Evolutionary conservation across 2,797 vertebrate species (phyloP).

Genomic region (Catamblyrhynchus diadema): DNA sequence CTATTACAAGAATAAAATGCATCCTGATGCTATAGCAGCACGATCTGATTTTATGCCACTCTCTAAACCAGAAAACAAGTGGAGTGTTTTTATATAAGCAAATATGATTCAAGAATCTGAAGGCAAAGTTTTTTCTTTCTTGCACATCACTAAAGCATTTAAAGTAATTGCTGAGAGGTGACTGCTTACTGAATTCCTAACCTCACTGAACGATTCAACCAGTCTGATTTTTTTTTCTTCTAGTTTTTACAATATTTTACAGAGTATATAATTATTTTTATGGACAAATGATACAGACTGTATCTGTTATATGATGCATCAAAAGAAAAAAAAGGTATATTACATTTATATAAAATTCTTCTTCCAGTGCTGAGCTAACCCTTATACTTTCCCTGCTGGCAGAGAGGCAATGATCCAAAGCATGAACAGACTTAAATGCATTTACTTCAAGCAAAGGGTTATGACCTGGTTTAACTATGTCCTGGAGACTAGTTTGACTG

Average conservation of each 20-base stretch:
- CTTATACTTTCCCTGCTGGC: not conserved
- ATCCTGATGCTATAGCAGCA: not conserved
- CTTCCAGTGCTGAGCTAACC: not conserved
- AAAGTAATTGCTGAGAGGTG: not conserved
- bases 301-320: not conserved
- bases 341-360: not conserved
- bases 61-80: not conserved
- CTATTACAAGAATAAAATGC: not conserved
- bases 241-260: not conserved
- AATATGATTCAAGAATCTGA: not conserved
- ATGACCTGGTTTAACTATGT: conserved; percentile 22
- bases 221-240: not conserved
- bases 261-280: not conserved
- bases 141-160: not conserved
- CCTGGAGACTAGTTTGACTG: conserved; percentile 10
- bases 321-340: not conserved
- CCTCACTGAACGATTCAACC: not conserved
- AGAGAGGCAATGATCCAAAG: conserved; percentile 3
- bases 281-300: not conserved
- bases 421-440: not conserved
- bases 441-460: conserved; percentile 24
- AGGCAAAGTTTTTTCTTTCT: not conserved
- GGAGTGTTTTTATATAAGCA: not conserved
- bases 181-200: not conserved
- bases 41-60: not conserved